These are phyloP conservation scores for Calvadosia cruxmelitensis DNA, from an alignment of 30 jellyfish, hydroid and myxozoan genomes.

Conservation along the genomic window DNA sequence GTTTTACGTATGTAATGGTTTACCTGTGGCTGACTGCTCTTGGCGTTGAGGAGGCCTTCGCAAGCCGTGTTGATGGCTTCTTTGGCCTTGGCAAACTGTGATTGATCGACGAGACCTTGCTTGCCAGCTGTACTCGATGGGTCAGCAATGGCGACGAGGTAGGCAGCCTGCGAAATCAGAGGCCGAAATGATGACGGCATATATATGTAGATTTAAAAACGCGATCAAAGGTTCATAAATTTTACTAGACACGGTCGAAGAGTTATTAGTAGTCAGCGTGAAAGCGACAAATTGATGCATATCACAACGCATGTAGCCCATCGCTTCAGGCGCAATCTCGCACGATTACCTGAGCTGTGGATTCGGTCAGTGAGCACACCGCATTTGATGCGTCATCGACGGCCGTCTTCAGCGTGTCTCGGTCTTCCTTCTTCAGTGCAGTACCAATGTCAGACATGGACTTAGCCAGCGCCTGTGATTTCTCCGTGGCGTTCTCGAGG, in stretches of 20 bases:
- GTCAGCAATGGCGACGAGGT: slow-evolving; percentile 91
- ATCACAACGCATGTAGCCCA: too few relatives aligned
- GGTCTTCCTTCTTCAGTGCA: slow-evolving; percentile 76
- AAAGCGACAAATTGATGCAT: too few relatives aligned
- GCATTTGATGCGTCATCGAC: slow-evolving; percentile 90
- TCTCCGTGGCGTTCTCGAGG: slow-evolving; percentile 83
- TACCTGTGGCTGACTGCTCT: slow-evolving; percentile 91
- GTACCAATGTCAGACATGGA: slow-evolving; percentile 72
- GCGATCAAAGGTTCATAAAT: too few relatives aligned
- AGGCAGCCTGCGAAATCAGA: slow-evolving; percentile 59
- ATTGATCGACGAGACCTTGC: slow-evolving; percentile 92
- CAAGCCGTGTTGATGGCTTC: slow-evolving; percentile 84
- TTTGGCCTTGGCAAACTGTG: slow-evolving; percentile 92
- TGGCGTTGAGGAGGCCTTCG: slow-evolving; percentile 76
- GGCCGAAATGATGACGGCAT: not conserved
- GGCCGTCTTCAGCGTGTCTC: slow-evolving; percentile 64
- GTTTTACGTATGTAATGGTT: too few relatives aligned
- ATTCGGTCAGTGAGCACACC: slow-evolving; percentile 88
- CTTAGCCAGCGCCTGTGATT: slow-evolving; percentile 70
- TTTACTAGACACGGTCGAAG: too few relatives aligned
- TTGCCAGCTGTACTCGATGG: slow-evolving; percentile 97
- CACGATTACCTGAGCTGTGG: slow-evolving; percentile 96
- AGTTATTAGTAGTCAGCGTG: too few relatives aligned
- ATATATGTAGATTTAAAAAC: too few relatives aligned
- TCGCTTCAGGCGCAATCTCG: too few relatives aligned